These are phyloP conservation scores for Hoplostethus mediterraneus DNA, from an alignment of 2,797 vertebrate genomes.

Conservation along the genomic window DNA sequence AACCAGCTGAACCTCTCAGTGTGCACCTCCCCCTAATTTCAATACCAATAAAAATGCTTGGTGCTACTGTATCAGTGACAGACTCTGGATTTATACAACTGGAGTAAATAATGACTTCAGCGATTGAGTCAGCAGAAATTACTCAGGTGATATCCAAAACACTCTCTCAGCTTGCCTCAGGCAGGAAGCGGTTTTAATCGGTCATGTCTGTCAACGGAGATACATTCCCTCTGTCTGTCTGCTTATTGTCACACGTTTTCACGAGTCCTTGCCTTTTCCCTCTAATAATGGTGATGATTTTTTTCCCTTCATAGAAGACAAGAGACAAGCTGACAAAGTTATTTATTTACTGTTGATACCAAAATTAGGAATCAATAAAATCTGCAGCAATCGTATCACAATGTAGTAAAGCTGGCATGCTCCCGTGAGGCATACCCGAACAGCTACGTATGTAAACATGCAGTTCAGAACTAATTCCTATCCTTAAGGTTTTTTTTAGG, in stretches of 20 bases:
- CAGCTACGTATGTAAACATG: slow-evolving; percentile 32
- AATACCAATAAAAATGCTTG: slow-evolving; percentile 60
- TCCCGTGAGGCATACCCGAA: slow-evolving; percentile 1
- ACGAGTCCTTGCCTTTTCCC: slow-evolving; percentile 16
- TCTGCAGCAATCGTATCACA: slow-evolving; percentile 14
- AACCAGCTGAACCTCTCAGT: slow-evolving; percentile 36
- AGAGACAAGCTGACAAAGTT: slow-evolving; percentile 39
- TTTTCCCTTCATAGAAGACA: slow-evolving; percentile 23
- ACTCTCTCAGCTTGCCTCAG: slow-evolving; percentile 27
- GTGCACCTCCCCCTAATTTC: slow-evolving; percentile 46
- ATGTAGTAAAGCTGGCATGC: slow-evolving; percentile 34
- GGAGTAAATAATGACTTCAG: slow-evolving; percentile 70
- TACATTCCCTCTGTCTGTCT: not conserved
- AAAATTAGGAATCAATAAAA: slow-evolving; percentile 44
- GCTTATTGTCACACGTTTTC: slow-evolving; percentile 33
- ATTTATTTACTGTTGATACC: slow-evolving; percentile 39
- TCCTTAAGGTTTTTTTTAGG: slow-evolving; percentile 41
- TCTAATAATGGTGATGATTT: slow-evolving; percentile 15
- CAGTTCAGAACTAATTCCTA: slow-evolving; percentile 21
- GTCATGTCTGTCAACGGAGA: slow-evolving; percentile 50
- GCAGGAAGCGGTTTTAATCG: slow-evolving; percentile 37
- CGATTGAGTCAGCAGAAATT: slow-evolving; percentile 73
- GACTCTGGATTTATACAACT: slow-evolving; percentile 61
- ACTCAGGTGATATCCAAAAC: slow-evolving; percentile 53
- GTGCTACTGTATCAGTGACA: slow-evolving; percentile 48